Evolutionary conservation across 92 coral and sea anemone genomes (phyloP), one percentile per base, ranked within the genome.

Genomic region (Diadumene lineata): DNA sequence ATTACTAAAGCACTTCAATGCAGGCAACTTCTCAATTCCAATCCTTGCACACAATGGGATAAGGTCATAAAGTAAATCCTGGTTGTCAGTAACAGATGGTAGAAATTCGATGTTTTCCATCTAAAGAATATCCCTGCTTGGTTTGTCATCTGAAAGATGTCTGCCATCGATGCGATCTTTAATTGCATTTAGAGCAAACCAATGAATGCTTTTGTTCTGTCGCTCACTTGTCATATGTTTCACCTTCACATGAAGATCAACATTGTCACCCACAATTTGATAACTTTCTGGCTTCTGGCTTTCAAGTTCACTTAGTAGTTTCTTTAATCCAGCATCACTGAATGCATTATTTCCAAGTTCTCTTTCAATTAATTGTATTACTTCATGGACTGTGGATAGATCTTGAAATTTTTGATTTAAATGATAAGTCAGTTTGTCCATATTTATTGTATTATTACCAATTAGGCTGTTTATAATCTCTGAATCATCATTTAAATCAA

Each of bases 81-180:
- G 16, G 57, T 81, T 80, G 60, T 81, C 90, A 28, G 56, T 50
- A 3, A 57, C 22, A 28, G 80, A 85, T 25, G 86, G 86, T 6
- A 85, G 67, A 31, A 85, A 80, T n/a, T 80, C 86, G 7, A 70
- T 68, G 50, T 80, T 85, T 66, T 86, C 86, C 53, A 86, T 13
- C 7, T 86, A 83, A 2, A 66, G 22, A 13, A 81, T 77, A 0
- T 82, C 28, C 66, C 62, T 73, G 33, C 55, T 28, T 32, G 83
- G 34, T 25, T 58, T 13, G 0, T 31, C 68, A 68, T 81, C 66
- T 43, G 61, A n/a, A 18, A 77, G 67, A 44, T 77, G 56, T 22
- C n/a, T 21, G 2, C 76, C 84, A 43, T 23, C 33, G 18, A 73
- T 69, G 11, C 86, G 83, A 23, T 81, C 51, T 10, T 60, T 23